A percentile compares a stretch with the other conserved stretches of the same genome.
These are phyloP conservation scores for Malurus splendens DNA, from an alignment of 2,797 vertebrate genomes.

Conservation along the genomic window DNA sequence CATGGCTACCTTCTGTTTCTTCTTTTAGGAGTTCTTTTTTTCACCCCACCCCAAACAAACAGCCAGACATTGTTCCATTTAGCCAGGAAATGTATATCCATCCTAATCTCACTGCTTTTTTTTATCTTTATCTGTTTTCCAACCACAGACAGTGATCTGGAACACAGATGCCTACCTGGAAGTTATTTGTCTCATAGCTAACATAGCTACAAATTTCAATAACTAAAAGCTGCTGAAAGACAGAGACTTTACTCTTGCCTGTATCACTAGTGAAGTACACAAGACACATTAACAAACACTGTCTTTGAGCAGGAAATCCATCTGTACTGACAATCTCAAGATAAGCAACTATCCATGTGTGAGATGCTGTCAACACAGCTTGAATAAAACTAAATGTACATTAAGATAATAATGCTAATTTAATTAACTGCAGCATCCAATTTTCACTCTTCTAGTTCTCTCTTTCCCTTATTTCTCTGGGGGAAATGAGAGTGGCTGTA, in stretches of 20 bases:
- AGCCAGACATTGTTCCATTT: background rate
- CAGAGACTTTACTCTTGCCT: background rate
- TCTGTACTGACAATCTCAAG: background rate
- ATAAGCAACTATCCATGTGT: background rate
- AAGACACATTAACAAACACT: background rate
- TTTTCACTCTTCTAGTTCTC: background rate
- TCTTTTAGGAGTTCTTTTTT: background rate
- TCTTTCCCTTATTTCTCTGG: background rate
- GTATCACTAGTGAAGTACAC: background rate
- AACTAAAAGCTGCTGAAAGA: constrained; percentile 19
- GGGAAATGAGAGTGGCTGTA: background rate
- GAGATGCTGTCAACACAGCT: background rate
- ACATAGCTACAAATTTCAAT: background rate
- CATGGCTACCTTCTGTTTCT: background rate
- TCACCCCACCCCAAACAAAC: background rate
- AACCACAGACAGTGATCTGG: background rate
- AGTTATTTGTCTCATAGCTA: background rate
- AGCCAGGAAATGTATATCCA: background rate
- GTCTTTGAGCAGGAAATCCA: background rate
- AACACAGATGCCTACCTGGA: constrained; percentile 24
- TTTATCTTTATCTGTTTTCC: background rate
- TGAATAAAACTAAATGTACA: background rate
- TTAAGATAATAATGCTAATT: background rate
- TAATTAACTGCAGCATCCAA: background rate
- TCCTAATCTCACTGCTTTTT: background rate